Evolutionary conservation across 2,797 vertebrate genomes (phyloP).

Genomic region (Acipenser oxyrinchus): DNA sequence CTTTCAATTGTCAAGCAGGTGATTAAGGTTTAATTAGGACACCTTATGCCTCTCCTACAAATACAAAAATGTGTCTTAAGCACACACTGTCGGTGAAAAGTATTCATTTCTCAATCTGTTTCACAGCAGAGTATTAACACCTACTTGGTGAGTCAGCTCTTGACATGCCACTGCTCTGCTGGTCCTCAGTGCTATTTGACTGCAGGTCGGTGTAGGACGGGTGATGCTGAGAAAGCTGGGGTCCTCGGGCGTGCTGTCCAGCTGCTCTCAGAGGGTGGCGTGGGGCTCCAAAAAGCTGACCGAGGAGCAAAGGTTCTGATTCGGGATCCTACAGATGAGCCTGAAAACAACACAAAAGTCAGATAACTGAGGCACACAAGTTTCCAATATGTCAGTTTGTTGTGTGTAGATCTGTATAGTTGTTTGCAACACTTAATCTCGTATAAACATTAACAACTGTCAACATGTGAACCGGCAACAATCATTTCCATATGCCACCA

Average conservation of each 20-base stretch:
- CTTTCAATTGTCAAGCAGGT: neutral
- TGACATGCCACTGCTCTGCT: slow-evolving; percentile 50
- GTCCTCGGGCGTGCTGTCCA: slow-evolving; percentile 64
- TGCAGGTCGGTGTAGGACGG: slow-evolving; percentile 64
- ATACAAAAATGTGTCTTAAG: no score
- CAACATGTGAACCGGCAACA: no score
- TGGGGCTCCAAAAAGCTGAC: slow-evolving; percentile 52
- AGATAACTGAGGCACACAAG: neutral
- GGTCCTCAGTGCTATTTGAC: slow-evolving; percentile 53
- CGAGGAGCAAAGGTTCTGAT: slow-evolving; percentile 46
- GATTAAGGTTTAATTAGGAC: no score
- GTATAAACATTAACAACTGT: no score
- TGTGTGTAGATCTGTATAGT: no score
- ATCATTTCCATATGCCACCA: no score
- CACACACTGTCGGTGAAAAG: neutral
- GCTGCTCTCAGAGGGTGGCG: slow-evolving; percentile 59
- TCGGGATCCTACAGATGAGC: slow-evolving; percentile 19
- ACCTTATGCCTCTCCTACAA: no score
- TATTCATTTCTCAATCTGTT: neutral
- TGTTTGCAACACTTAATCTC: no score
- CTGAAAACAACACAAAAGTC: neutral
- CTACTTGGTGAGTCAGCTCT: slow-evolving; percentile 65
- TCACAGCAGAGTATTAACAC: slow-evolving; percentile 11
- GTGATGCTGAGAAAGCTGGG: slow-evolving; percentile 61
- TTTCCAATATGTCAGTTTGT: neutral